Evolutionary conservation across 2,888 invertebrate species (phyloP), one percentile per base, ranked within the genome.

Genomic region (Drosophila bunnanda): DNA sequence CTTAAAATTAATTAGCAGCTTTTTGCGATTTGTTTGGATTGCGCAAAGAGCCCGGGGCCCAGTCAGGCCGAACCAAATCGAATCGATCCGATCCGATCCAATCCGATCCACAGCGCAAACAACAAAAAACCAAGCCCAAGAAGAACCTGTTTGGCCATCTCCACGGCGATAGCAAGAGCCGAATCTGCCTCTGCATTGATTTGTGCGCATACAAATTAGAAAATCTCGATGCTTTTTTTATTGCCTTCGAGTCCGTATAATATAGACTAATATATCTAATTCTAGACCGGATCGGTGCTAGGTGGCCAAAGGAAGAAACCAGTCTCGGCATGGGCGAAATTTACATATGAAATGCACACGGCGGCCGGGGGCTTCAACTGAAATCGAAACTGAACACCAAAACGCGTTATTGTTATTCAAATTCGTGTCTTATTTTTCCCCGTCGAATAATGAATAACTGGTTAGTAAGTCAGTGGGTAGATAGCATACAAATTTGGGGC

Each of bases 381-480:
- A 88, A 82, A 88, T 78, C 79, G 76, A 82, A 85, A 82, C 74
- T 69, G 75, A 79, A 77, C 75, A 64, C 82, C 46, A 34, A 75
- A 84, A 82, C 86, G 82, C 82, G 82, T 82, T 82, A 71, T 83
- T 81, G 81, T 79, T 86, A 86, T 83, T 86, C 76, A 83, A 83
- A 81, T 79, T 83, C 44, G 60, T 48, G 50, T 32, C 52, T 32
- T 50, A 25, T 56, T 60, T 59, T 62, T 59, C 50, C 58, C 68
- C 59, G 55, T 78, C 78, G 69, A 65, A 64, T 83, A 66, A 80
- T 77, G 46, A 54, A 74, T 46, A 88, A 89, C 88, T 88, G 86
- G 89, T 88, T 89, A 89, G 86, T 88, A 88, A 88, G 88, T 89
- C 87, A 88, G 81, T 88, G 84, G 89, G 88, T 89, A 83, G 82